These are phyloP conservation scores for Pseudococcus longispinus DNA, from an alignment of 2,888 invertebrate species.

Conservation along the genomic window DNA sequence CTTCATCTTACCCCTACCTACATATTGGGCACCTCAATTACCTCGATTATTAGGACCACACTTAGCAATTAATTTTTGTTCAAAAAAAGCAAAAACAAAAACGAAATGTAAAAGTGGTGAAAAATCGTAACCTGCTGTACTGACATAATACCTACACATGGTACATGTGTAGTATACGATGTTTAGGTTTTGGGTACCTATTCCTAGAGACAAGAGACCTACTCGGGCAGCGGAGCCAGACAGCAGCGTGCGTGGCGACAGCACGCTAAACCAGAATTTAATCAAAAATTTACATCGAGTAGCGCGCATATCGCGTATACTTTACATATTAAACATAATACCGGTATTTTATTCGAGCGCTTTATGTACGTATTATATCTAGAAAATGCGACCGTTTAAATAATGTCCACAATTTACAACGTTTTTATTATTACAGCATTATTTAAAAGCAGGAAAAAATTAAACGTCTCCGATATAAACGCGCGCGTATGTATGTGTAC, in stretches of 20 bases:
- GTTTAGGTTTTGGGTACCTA: too few species aligned
- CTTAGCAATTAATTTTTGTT: too few species aligned
- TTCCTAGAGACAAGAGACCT: too few species aligned
- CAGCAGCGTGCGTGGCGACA: not conserved
- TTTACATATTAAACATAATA: slow-evolving; percentile 5
- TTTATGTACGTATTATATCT: not conserved
- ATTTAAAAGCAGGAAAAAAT: not conserved
- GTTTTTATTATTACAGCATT: not conserved
- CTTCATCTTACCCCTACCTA: too few species aligned
- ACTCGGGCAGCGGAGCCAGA: not conserved
- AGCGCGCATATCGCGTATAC: not conserved
- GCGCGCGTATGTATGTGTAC: not conserved
- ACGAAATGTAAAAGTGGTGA: too few species aligned
- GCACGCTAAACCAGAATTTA: not conserved
- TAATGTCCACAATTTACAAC: slow-evolving; percentile 21
- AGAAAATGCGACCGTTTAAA: slow-evolving; percentile 9
- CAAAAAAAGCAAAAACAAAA: too few species aligned
- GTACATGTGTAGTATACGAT: too few species aligned
- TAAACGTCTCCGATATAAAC: slow-evolving; percentile 18
- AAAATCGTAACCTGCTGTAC: too few species aligned
- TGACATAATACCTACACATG: too few species aligned
- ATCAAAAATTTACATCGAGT: slow-evolving; percentile 16
- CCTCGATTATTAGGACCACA: too few species aligned
- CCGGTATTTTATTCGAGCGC: slow-evolving; percentile 4
- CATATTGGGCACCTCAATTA: too few species aligned